phyloP scores from a whole-genome alignment of 2,113 vertebrate species.

The Tauraco erythrolophus region DNA sequence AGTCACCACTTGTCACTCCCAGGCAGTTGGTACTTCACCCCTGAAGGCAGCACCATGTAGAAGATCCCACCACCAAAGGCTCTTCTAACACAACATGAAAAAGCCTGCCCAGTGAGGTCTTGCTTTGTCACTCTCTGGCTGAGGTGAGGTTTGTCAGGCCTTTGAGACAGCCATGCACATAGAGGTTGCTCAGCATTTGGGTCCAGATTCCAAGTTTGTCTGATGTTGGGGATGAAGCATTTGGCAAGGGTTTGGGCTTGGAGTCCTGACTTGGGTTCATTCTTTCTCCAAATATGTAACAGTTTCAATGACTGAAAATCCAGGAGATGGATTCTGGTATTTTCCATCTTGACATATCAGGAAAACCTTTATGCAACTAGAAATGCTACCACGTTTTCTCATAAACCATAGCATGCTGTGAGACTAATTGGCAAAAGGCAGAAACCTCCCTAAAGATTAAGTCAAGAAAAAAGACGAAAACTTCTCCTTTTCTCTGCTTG shows the following conservation, averaged over 20 bases:
- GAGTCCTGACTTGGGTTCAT: not conserved
- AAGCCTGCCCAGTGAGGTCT: rapidly evolving
- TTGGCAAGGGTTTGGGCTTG: not conserved
- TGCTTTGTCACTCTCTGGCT: not conserved
- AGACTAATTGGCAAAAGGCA: not conserved
- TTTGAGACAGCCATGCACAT: not conserved
- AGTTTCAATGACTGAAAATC: not conserved
- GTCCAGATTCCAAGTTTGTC: not conserved
- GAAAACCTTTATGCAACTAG: not conserved
- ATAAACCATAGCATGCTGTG: not conserved
- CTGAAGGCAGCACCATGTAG: not conserved
- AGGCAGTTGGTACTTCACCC: not conserved
- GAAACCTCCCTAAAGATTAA: not conserved
- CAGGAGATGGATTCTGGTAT: not conserved
- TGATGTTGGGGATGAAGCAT: not conserved
- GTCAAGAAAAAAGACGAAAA: not conserved
- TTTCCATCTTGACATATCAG: not conserved
- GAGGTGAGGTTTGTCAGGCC: not conserved
- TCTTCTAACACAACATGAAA: rapidly evolving
- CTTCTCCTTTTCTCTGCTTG: not conserved
- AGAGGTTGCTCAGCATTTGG: rapidly evolving
- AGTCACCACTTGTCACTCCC: not conserved
- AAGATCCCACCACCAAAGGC: not conserved
- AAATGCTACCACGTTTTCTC: not conserved
- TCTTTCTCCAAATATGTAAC: not conserved